These are phyloP conservation scores for Clarias gariepinus DNA, from an alignment of 2,113 vertebrate species.

Conservation along the genomic window DNA sequence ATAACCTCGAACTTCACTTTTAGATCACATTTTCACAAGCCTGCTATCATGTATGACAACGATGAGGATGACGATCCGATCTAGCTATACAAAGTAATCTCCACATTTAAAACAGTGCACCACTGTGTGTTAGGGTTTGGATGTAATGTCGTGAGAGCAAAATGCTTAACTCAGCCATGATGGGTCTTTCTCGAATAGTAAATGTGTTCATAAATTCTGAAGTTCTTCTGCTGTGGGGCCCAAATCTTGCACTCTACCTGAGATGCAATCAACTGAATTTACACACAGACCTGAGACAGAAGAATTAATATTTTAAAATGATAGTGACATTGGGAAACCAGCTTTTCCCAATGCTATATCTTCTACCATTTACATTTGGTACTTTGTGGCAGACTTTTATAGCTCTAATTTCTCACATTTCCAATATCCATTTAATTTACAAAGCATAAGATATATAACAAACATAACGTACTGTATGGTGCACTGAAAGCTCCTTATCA, in stretches of 20 bases:
- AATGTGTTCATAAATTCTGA: constrained; percentile 54
- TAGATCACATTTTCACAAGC: constrained; percentile 70
- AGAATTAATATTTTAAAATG: constrained; percentile 57
- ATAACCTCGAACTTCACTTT: constrained; percentile 41
- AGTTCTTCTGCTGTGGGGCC: constrained; percentile 58
- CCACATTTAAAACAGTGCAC: constrained; percentile 76
- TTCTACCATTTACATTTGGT: background rate
- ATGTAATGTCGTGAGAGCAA: constrained; percentile 73
- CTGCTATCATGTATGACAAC: constrained; percentile 60
- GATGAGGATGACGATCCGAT: constrained; percentile 72
- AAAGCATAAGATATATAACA: background rate
- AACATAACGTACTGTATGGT: background rate
- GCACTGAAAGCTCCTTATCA: background rate
- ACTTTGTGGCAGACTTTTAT: background rate
- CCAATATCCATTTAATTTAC: background rate
- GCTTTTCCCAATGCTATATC: constrained; percentile 24
- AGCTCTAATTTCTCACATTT: background rate
- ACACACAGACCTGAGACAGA: constrained; percentile 76
- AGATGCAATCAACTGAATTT: constrained; percentile 78
- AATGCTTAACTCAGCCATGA: constrained; percentile 34
- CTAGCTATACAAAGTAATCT: constrained; percentile 77
- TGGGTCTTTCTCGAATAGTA: background rate
- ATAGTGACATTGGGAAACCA: constrained; percentile 56
- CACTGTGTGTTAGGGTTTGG: constrained; percentile 71
- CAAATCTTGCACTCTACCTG: constrained; percentile 77